phyloP scores from a whole-genome alignment of 2,797 vertebrate genomes.

The Eidolon dupreanum region DNA sequence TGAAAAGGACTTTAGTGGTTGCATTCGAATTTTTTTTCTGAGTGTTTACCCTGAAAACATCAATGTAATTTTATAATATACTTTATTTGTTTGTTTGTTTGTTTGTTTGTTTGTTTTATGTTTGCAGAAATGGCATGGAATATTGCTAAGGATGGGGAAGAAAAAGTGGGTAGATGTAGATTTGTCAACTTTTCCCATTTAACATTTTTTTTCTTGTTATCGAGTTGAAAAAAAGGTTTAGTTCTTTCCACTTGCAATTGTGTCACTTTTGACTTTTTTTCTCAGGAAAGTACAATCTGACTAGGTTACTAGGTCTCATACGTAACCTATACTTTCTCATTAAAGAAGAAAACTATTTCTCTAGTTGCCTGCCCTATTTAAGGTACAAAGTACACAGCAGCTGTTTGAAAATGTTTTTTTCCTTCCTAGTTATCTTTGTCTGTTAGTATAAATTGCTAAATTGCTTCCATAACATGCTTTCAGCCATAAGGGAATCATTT shows the following conservation, averaged over 20 bases:
- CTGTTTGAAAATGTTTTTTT: conserved; percentile 72
- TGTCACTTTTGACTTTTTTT: conserved; percentile 65
- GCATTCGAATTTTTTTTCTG: conserved; percentile 1
- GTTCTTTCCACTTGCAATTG: conserved; percentile 59
- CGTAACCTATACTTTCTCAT: conserved; percentile 73
- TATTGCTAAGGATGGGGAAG: conserved; percentile 30
- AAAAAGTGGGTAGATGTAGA: neutral
- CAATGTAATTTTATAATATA: neutral
- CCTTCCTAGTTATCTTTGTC: conserved; percentile 67
- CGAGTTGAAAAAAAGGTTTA: conserved; percentile 64
- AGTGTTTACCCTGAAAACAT: neutral
- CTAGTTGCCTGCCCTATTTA: conserved; percentile 60
- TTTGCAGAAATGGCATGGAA: neutral
- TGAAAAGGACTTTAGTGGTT: neutral
- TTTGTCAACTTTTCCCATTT: conserved; percentile 61
- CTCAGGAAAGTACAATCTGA: conserved; percentile 51
- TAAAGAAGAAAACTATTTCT: conserved; percentile 53
- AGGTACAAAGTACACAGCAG: conserved; percentile 65
- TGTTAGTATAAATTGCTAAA: conserved; percentile 77
- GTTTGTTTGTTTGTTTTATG: neutral
- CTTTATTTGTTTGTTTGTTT: neutral
- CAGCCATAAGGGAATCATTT: conserved; percentile 75
- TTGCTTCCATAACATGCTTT: conserved; percentile 69
- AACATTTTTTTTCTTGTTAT: conserved; percentile 53
- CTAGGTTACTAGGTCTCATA: conserved; percentile 13